Conservation (phyloP, 2,888 invertebrate genomes). For the Notodonta ziczac region DNA sequence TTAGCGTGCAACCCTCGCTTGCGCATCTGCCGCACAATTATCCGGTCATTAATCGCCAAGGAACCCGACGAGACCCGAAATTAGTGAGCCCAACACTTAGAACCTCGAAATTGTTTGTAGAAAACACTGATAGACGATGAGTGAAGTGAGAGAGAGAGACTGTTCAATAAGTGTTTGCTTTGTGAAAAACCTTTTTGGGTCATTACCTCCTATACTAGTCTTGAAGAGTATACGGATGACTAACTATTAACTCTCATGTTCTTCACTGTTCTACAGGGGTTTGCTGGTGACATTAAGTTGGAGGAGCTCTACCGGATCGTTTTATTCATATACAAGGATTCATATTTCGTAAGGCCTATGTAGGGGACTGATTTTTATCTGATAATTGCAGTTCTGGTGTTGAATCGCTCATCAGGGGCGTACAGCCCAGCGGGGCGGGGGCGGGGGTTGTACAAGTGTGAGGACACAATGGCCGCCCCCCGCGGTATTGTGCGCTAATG, state of each 20-base stretch:
- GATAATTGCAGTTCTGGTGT: conserved; percentile 68
- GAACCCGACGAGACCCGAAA: conserved; percentile 63
- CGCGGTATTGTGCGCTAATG: conserved; percentile 75
- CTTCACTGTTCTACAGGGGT: too few species aligned
- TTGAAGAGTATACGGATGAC: too few species aligned
- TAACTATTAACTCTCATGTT: too few species aligned
- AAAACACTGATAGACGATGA: neutral
- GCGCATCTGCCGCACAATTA: conserved; percentile 77
- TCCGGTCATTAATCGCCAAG: conserved; percentile 70
- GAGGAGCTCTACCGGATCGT: too few species aligned
- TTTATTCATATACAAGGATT: too few species aligned
- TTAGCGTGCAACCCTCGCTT: conserved; percentile 63
- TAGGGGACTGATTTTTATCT: conserved; percentile 4
- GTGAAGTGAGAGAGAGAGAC: too few species aligned
- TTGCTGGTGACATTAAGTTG: too few species aligned
- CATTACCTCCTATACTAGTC: too few species aligned
- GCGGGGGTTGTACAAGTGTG: conserved; percentile 49
- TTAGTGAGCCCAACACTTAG: conserved; percentile 48
- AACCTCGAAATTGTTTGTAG: neutral
- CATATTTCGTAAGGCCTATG: too few species aligned
- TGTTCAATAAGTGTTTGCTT: too few species aligned
- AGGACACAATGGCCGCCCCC: conserved; percentile 77
- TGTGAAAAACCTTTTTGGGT: too few species aligned
- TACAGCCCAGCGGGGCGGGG: conserved; percentile 36
- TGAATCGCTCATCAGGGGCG: conserved; percentile 75